Percentiles rank a stretch among this genome's conserved stretches.
Conservation (phyloP, 2,797 vertebrate species). For the Pipistrellus nathusii region DNA sequence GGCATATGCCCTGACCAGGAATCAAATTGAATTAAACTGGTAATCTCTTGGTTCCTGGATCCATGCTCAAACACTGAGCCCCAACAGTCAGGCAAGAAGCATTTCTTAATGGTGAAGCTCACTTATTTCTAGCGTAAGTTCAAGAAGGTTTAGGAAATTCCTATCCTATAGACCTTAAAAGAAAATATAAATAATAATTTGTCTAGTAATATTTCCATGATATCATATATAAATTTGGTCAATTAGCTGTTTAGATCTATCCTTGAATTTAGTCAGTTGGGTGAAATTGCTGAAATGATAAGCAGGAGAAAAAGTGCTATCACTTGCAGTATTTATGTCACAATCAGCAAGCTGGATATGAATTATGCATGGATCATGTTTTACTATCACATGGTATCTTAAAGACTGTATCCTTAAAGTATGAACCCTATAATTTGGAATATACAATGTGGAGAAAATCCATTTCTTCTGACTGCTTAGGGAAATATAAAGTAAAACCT, state of each 20-base stretch:
- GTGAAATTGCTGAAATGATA: constrained; percentile 50
- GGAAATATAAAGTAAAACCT: not conserved
- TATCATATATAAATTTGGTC: constrained; percentile 62
- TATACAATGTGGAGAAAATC: not conserved
- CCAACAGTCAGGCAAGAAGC: not conserved
- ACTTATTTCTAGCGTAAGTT: not conserved
- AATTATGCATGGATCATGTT: not conserved
- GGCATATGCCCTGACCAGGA: no score
- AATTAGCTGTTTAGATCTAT: constrained; percentile 64
- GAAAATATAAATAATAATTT: constrained; percentile 62
- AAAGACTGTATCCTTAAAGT: not conserved
- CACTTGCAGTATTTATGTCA: not conserved
- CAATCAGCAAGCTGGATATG: not conserved
- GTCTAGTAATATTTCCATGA: constrained; percentile 59
- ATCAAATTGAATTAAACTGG: no score
- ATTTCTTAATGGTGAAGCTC: constrained; percentile 8
- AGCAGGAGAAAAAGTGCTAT: constrained; percentile 35
- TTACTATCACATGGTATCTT: not conserved
- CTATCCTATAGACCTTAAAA: constrained; percentile 21
- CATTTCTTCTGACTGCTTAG: not conserved
- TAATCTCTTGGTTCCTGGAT: no score
- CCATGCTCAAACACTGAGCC: no score
- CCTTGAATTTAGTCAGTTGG: constrained; percentile 8
- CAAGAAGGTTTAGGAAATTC: constrained; percentile 43
- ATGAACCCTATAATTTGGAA: not conserved